Conservation (phyloP, 2,113 vertebrate genomes). For the Macrotus californicus region DNA sequence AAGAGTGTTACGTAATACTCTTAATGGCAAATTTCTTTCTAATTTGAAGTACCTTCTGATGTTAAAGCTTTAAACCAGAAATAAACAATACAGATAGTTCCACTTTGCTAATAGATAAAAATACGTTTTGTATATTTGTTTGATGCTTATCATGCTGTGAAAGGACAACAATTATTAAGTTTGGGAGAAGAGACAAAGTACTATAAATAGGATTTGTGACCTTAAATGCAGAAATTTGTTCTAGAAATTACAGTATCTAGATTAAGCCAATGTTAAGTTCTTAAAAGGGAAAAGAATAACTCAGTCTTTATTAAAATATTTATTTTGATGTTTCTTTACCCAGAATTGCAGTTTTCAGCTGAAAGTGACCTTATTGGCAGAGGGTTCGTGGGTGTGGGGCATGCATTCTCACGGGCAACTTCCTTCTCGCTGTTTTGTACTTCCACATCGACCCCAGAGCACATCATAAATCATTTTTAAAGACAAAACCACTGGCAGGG, state of each 20-base stretch:
- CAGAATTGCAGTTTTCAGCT: conserved; percentile 30
- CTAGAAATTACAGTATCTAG: neutral
- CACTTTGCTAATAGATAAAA: neutral
- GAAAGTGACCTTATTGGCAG: neutral
- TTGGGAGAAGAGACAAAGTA: neutral
- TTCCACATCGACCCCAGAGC: neutral
- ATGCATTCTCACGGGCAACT: neutral
- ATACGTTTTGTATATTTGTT: neutral
- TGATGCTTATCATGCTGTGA: neutral
- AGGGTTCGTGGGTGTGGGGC: neutral
- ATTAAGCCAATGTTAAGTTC: neutral
- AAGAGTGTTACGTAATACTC: conserved; percentile 35
- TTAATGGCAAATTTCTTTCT: conserved; percentile 30
- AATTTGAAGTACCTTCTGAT: conserved; percentile 39
- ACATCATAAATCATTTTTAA: neutral
- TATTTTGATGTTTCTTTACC: neutral
- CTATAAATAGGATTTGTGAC: neutral
- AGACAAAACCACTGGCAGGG: neutral
- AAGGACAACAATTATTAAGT: neutral
- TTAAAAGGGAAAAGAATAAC: conserved; percentile 8
- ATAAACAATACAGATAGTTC: neutral
- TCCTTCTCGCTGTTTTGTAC: neutral
- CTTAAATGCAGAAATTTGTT: neutral
- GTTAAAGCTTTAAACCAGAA: conserved; percentile 27
- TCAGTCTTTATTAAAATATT: neutral